Base-by-base conservation (phyloP, 1,140 invertebrate genomes). In the Eciton burchellii region DNA sequence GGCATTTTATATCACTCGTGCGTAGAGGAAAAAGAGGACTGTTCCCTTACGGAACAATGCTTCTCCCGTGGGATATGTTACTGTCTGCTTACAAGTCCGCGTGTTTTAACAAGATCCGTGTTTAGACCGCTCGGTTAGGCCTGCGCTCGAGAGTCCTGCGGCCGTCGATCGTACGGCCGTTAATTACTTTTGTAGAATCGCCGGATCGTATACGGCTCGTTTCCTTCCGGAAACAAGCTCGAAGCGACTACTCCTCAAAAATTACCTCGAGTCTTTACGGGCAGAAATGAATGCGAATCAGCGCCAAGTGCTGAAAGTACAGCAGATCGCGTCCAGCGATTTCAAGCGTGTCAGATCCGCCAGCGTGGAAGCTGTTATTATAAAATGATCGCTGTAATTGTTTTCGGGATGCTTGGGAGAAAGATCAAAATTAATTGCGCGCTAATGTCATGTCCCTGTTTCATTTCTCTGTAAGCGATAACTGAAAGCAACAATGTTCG, bases 141-240 rank as follows among this genome's bases (percentile, higher is more conserved):
- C 54, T n/a, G n/a, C n/a, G n/a, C n/a, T n/a, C n/a, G n/a, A n/a
- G 77, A 62, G 29, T 62, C 41, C 54, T 43, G 57, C 14, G 24
- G 43, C 45, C 70, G 47, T 60, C 57, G 62, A 57, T 59, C 49
- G 70, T 52, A 56, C 65, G 66, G 81, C 65, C 85, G 84, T 90
- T 90, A 90, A 90, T 90, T 90, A 90, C 89, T 90, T 90, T 90
- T 85, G 89, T 77, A 68, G 84, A 89, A 89, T 89, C 73, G 72
- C 29, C 56, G 54, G 26, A 54, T 71, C 60, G 26, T 83, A 60
- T 81, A n/a, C n/a, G n/a, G n/a, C n/a, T n/a, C n/a, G n/a, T 62
- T 66, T 49, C 57, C 76, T 56, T 86, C 79, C 56, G 68, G 81
- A 41, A 73, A 72, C 52, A 65, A 52, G 52, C 54, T 29, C 41